Evolutionary conservation across 2,797 vertebrate species (phyloP).

Genomic region (Glossophaga mutica): DNA sequence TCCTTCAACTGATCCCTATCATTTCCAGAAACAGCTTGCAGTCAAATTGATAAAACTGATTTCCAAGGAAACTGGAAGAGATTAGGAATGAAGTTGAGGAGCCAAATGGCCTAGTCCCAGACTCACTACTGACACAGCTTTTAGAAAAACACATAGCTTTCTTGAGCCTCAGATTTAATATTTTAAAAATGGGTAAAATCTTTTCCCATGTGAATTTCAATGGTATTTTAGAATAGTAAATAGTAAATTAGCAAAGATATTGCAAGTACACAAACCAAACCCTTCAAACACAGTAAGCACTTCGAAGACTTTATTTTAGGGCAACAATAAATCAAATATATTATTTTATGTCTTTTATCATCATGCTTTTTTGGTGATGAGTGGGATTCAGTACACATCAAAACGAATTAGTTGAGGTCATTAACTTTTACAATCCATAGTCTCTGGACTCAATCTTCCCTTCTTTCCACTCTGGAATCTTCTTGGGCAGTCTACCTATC

Average conservation of each 20-base stretch:
- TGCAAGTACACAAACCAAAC: neutral
- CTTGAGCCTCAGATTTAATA: neutral
- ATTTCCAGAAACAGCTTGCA: neutral
- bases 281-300: neutral
- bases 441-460: neutral
- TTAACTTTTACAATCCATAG: neutral
- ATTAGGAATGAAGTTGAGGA: neutral
- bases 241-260: slow-evolving; percentile 2
- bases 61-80: neutral
- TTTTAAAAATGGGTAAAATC: neutral
- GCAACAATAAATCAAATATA: slow-evolving; percentile 29
- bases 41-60: neutral
- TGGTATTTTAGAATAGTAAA: neutral
- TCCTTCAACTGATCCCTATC: neutral
- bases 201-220: neutral
- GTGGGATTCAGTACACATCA: neutral
- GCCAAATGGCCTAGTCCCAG: neutral
- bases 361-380: slow-evolving; percentile 35
- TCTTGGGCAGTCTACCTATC: neutral
- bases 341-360: neutral
- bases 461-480: neutral
- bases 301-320: slow-evolving; percentile 1
- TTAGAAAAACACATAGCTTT: neutral
- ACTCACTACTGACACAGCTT: neutral
- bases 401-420: neutral